These are phyloP conservation scores for Muntiacus muntjak DNA, from an alignment of 2,113 vertebrate species.

Conservation along the genomic window DNA sequence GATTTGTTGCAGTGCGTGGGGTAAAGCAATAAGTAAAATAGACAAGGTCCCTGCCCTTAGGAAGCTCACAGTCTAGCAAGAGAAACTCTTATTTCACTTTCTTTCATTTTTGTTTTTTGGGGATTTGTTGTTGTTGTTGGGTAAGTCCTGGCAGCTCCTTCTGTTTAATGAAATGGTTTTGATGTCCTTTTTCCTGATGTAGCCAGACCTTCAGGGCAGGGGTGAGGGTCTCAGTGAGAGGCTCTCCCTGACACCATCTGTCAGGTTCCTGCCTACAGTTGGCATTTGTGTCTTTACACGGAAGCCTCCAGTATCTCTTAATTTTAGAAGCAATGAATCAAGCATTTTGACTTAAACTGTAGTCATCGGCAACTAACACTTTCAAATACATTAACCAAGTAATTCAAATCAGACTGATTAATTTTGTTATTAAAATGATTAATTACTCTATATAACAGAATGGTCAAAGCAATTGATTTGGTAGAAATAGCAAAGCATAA, in stretches of 20 bases:
- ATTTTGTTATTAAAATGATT: slow-evolving; percentile 21
- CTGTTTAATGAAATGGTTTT: background rate
- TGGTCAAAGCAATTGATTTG: background rate
- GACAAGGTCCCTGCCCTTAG: background rate
- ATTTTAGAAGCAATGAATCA: background rate
- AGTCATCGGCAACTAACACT: background rate
- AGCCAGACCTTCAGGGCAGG: background rate
- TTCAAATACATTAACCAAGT: slow-evolving; percentile 16
- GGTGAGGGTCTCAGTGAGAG: background rate
- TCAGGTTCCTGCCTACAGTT: background rate
- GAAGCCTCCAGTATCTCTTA: background rate
- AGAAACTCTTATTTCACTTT: background rate
- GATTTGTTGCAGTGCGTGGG: background rate
- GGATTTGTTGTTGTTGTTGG: background rate
- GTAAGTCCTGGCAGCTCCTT: background rate
- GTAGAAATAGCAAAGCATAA: background rate
- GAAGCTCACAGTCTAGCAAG: background rate
- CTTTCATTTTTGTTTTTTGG: background rate
- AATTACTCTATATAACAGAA: background rate
- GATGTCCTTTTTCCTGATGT: background rate
- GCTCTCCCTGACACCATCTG: background rate
- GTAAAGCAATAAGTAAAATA: background rate
- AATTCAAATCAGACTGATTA: background rate
- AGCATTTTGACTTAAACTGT: slow-evolving; percentile 8
- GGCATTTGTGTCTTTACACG: background rate